Evolutionary conservation across 2,113 vertebrate species (phyloP).

Genomic region (Leptosomus discolor): DNA sequence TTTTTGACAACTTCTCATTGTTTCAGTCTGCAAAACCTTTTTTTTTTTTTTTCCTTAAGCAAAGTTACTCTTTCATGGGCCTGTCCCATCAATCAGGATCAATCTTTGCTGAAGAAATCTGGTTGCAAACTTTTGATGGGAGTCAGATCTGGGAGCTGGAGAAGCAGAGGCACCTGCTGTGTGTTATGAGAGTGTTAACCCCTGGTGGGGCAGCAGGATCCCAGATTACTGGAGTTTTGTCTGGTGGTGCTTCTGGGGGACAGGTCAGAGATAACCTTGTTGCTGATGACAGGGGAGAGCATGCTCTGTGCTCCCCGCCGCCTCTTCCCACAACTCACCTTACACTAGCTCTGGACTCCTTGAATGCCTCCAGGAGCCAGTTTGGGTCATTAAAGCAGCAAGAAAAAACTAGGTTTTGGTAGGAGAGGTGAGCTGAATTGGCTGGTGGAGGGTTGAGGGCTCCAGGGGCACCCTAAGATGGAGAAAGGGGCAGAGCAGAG

Average conservation of each 20-base stretch:
- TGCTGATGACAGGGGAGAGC: neutral
- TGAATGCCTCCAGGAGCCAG: neutral
- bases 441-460: neutral
- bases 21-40: neutral
- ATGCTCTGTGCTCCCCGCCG: neutral
- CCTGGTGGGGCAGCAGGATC: neutral
- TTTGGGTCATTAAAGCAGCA: neutral
- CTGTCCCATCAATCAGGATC: neutral
- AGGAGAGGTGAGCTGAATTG: neutral
- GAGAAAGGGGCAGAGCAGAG: neutral
- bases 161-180: neutral
- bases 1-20: neutral
- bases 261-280: rapidly evolving
- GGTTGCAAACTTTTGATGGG: neutral
- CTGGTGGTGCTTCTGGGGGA: neutral
- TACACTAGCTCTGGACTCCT: neutral
- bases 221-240: neutral
- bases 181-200: neutral
- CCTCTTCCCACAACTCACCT: neutral
- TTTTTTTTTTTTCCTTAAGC: too few relatives aligned
- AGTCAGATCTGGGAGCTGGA: neutral
- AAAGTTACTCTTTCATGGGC: neutral
- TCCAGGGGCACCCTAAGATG: neutral
- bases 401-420: neutral
- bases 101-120: neutral